phyloP scores from a whole-genome alignment of 2,113 vertebrate species.

The Vidua chalybeata region DNA sequence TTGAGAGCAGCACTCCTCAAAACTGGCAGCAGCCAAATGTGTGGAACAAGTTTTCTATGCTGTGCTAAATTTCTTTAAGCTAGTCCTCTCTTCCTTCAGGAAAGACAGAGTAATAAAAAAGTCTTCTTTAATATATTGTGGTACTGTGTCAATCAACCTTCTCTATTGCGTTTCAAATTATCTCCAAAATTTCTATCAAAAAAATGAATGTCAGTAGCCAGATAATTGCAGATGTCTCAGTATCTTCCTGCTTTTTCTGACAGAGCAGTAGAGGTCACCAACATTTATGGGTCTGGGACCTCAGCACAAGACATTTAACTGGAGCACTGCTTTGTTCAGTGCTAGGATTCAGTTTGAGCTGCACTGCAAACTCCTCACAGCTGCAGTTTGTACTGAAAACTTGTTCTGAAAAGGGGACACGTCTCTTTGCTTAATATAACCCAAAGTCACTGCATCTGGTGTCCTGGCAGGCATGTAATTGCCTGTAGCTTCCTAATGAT shows the following conservation, averaged over 20 bases:
- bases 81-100: background rate
- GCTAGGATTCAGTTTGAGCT: background rate
- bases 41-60: background rate
- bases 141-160: background rate
- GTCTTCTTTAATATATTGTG: background rate
- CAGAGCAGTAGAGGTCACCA: slow-evolving; percentile 1
- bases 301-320: background rate
- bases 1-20: background rate
- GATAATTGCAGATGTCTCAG: background rate
- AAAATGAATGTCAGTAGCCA: background rate
- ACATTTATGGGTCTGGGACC: background rate
- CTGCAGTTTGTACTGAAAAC: background rate
- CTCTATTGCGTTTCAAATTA: background rate
- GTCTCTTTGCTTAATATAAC: slow-evolving; percentile 36
- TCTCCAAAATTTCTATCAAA: background rate
- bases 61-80: background rate
- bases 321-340: background rate
- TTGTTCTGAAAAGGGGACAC: slow-evolving; percentile 19
- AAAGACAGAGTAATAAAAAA: background rate
- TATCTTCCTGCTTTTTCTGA: background rate
- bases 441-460: slow-evolving; percentile 36
- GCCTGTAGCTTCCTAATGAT: slow-evolving; percentile 37
- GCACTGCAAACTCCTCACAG: background rate
- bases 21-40: background rate
- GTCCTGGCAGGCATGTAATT: slow-evolving; percentile 27